These are phyloP conservation scores for Macrochelys suwanniensis DNA, from an alignment of 2,797 vertebrate species.

Conservation along the genomic window DNA sequence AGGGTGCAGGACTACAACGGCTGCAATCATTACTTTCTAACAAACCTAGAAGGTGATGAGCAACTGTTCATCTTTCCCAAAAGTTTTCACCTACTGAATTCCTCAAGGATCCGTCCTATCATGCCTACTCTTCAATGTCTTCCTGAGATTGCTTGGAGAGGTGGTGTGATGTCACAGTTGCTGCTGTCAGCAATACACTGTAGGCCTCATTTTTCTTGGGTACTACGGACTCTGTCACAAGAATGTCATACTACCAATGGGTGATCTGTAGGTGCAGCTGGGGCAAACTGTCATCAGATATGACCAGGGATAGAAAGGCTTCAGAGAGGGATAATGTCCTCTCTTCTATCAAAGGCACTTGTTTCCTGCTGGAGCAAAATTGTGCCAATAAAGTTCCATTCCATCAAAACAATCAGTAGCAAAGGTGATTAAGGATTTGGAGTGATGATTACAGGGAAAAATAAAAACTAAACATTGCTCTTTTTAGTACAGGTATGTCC, in stretches of 20 bases:
- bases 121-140: rapidly evolving
- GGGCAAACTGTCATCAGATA: not conserved
- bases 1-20: not conserved
- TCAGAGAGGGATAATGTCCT: not conserved
- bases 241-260: not conserved
- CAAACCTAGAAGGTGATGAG: rapidly evolving
- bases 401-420: not conserved
- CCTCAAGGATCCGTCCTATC: not conserved
- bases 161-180: not conserved
- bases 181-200: not conserved
- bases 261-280: not conserved
- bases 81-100: not conserved
- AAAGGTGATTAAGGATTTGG: not conserved
- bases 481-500: not conserved
- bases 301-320: not conserved
- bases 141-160: not conserved
- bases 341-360: not conserved
- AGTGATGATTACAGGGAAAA: not conserved
- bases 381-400: not conserved
- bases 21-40: rapidly evolving
- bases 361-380: not conserved
- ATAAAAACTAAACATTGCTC: not conserved
- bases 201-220: not conserved
- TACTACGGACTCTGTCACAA: not conserved
- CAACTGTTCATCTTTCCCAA: not conserved